phyloP scores from a whole-genome alignment of 2,888 invertebrate genomes.

The Sarcophaga carnaria region DNA sequence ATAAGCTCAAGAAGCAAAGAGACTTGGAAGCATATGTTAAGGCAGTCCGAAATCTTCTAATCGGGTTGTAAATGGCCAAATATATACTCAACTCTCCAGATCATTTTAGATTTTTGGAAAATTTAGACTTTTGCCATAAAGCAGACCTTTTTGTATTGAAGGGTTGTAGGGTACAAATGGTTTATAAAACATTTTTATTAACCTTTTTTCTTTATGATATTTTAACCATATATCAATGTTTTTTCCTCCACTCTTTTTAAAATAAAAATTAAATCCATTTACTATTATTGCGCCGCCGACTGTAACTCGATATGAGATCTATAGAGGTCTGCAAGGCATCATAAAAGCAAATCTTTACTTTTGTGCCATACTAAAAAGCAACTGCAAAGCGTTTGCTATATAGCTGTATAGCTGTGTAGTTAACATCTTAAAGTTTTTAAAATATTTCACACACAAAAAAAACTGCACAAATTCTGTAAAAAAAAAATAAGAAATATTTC shows the following conservation, averaged over 20 bases:
- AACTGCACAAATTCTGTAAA: background rate
- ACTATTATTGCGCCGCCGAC: background rate
- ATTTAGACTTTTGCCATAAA: too few relatives aligned
- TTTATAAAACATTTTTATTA: constrained; percentile 59
- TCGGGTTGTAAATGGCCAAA: too few relatives aligned
- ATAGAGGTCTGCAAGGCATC: constrained; percentile 26
- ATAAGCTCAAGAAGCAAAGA: too few relatives aligned
- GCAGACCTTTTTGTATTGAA: too few relatives aligned
- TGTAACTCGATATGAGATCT: constrained; percentile 1
- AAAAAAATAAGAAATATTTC: constrained; percentile 49
- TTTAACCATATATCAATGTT: background rate
- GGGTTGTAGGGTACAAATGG: too few relatives aligned
- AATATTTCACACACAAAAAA: background rate
- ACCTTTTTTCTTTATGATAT: constrained; percentile 53
- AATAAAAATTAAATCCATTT: background rate
- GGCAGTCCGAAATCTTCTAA: too few relatives aligned
- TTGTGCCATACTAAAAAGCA: background rate
- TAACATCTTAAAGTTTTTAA: background rate
- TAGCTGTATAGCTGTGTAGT: background rate
- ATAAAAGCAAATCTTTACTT: constrained; percentile 39
- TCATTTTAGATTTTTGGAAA: too few relatives aligned
- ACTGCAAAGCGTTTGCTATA: constrained; percentile 11
- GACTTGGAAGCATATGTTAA: too few relatives aligned
- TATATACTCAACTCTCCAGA: too few relatives aligned
- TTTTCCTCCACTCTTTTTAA: background rate